These are phyloP conservation scores for Trachurus trachurus DNA, from an alignment of 2,797 vertebrate species.

Conservation along the genomic window DNA sequence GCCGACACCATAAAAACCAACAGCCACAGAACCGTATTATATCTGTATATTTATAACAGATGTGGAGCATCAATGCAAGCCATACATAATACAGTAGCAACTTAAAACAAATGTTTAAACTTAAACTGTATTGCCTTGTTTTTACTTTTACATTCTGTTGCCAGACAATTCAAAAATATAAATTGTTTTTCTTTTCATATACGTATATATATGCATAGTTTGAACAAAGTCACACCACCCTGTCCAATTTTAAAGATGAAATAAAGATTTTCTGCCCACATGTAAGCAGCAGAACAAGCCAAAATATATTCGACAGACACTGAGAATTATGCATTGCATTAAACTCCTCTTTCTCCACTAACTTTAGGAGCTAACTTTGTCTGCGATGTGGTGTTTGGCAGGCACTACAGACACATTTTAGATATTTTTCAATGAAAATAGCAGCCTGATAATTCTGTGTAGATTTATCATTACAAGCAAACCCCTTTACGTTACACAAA, in stretches of 20 bases:
- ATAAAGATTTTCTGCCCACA: neutral
- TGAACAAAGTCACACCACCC: neutral
- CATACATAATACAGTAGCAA: neutral
- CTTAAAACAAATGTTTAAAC: neutral
- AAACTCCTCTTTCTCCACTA: too few relatives aligned
- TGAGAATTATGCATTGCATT: neutral
- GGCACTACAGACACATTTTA: too few relatives aligned
- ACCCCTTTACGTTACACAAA: too few relatives aligned
- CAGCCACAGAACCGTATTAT: constrained; percentile 8
- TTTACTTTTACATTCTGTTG: neutral
- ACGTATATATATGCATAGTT: neutral
- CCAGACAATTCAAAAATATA: neutral
- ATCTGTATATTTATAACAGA: constrained; percentile 33
- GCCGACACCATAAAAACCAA: constrained; percentile 43
- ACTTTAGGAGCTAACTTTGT: too few relatives aligned
- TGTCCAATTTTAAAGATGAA: constrained; percentile 1
- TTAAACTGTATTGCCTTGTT: neutral
- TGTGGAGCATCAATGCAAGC: constrained; percentile 2
- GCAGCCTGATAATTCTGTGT: too few relatives aligned
- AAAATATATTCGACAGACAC: neutral
- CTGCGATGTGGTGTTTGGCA: too few relatives aligned
- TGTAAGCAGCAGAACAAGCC: neutral
- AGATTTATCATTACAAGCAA: too few relatives aligned
- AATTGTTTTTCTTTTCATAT: neutral
- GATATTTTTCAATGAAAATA: too few relatives aligned